phyloP scores from a whole-genome alignment of 2,888 invertebrate species.

The Clivina fossor region DNA sequence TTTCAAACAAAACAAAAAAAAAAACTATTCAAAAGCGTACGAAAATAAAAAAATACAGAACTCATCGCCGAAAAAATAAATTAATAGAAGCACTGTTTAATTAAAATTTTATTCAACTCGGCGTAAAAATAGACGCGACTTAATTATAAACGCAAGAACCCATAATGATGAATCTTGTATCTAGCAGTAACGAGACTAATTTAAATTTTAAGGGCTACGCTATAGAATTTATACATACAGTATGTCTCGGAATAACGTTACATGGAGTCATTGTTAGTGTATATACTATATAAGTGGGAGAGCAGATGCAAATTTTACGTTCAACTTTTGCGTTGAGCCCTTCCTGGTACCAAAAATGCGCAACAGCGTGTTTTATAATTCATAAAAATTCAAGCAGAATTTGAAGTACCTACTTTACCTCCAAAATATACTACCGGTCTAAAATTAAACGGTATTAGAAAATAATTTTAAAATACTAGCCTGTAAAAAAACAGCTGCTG shows the following conservation, averaged over 20 bases:
- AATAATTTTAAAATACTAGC: slow-evolving; percentile 15
- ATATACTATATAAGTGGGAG: too few relatives aligned
- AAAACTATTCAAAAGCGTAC: too few relatives aligned
- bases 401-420: slow-evolving; percentile 22
- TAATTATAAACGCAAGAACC: too few relatives aligned
- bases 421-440: slow-evolving; percentile 2
- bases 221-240: too few relatives aligned
- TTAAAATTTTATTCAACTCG: slow-evolving; percentile 9
- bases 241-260: too few relatives aligned
- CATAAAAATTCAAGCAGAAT: slow-evolving; percentile 27
- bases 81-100: slow-evolving; percentile 8
- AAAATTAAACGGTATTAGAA: slow-evolving; percentile 29
- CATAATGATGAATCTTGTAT: too few relatives aligned
- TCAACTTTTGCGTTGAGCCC: neutral
- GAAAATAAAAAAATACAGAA: too few relatives aligned
- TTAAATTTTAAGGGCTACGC: too few relatives aligned
- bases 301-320: slow-evolving; percentile 25
- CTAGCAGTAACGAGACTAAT: too few relatives aligned
- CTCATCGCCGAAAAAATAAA: neutral
- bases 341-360: neutral
- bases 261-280: too few relatives aligned
- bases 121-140: slow-evolving; percentile 6
- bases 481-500: neutral
- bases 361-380: slow-evolving; percentile 29
- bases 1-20: too few relatives aligned